A percentile compares a stretch with the other conserved stretches of the same genome.
Conservation (phyloP, 2,888 invertebrate genomes). For the Slavum lentiscoides region DNA sequence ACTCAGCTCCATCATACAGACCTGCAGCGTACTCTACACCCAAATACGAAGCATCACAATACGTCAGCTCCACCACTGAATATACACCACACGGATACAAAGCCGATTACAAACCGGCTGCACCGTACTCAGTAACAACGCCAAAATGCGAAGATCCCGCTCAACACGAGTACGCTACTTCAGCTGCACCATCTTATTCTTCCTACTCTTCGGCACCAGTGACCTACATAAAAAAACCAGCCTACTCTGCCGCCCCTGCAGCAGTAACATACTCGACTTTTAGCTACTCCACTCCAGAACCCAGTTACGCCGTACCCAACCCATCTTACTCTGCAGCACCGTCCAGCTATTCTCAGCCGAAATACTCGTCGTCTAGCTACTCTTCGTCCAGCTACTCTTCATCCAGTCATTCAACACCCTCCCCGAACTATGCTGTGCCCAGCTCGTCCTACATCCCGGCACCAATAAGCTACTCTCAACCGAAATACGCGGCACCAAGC, state of each 20-base stretch:
- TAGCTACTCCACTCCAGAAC: slow-evolving; percentile 37
- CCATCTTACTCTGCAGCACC: slow-evolving; percentile 16
- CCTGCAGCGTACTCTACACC: slow-evolving; percentile 43
- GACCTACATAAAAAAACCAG: slow-evolving; percentile 30
- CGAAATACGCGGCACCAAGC: slow-evolving; percentile 38
- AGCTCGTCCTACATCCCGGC: slow-evolving; percentile 10
- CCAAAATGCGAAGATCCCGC: slow-evolving; percentile 52
- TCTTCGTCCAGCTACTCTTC: slow-evolving; percentile 24
- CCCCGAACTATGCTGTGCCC: slow-evolving; percentile 19
- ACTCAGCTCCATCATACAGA: slow-evolving; percentile 49
- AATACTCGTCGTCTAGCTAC: background rate
- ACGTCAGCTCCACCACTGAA: slow-evolving; percentile 44
- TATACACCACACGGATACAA: slow-evolving; percentile 45
- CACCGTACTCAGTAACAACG: slow-evolving; percentile 45
- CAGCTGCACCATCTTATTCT: slow-evolving; percentile 39
- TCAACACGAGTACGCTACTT: slow-evolving; percentile 38
- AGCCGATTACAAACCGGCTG: slow-evolving; percentile 40
- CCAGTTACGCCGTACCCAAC: slow-evolving; percentile 33
- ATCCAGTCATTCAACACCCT: slow-evolving; percentile 18
- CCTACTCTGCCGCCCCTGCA: slow-evolving; percentile 33
- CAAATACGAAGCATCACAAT: slow-evolving; percentile 32
- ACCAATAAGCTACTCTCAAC: slow-evolving; percentile 27
- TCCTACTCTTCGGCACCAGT: slow-evolving; percentile 37
- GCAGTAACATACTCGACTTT: slow-evolving; percentile 16
- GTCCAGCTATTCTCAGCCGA: too few species aligned